Evolutionary conservation across 2,797 vertebrate species (phyloP), one percentile per base, ranked within the genome.

Genomic region (Poecilia gillii): DNA sequence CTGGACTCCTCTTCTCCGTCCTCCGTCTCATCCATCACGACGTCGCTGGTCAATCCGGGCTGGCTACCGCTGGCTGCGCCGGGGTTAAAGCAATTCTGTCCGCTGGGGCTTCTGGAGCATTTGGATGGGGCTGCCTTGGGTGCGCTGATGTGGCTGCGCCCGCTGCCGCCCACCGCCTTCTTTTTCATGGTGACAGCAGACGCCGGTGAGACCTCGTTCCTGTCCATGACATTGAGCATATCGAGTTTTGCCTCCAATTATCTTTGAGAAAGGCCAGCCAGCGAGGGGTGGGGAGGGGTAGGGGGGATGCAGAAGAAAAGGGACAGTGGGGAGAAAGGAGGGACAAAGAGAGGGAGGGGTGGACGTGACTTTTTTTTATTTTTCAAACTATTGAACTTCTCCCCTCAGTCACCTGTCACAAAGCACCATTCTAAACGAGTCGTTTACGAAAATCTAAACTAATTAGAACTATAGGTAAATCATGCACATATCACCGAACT

Each of bases 211-310:
- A 92, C 87, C 88, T 95, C 93, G 90, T 91, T 94, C 88, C 91
- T 94, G 93, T 96, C 96, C 95, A 95, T 96, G 94, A 93, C 93
- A 95, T 93, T 95, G 90, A 91, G 88, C 86, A 91, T 90, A 92
- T 94, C 93, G 93, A 90, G 95, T 90, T 88, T 92, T 93, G 88
- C 89, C 91, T 92, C 91, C 91, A 93, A 94, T 95, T 94, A 94
- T 94, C 91, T 95, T 92, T 88, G 92, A 87, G 88, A 89, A 90
- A 94, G 90, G 91, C 89, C 93, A 93, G 93, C 94, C 90, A 93
- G 87, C 83, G 80, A 72, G 12, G 76, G 82, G 31, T 14, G n/a
- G 49, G 28, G 6, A 16, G 66, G 81, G 81, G 79, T 80, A 77
- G 79, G 74, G 80, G 75, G 77, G 72, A 36, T 84, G 74, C 36